These are phyloP conservation scores for Neosalanx taihuensis DNA, from an alignment of 2,797 vertebrate genomes.

Conservation along the genomic window DNA sequence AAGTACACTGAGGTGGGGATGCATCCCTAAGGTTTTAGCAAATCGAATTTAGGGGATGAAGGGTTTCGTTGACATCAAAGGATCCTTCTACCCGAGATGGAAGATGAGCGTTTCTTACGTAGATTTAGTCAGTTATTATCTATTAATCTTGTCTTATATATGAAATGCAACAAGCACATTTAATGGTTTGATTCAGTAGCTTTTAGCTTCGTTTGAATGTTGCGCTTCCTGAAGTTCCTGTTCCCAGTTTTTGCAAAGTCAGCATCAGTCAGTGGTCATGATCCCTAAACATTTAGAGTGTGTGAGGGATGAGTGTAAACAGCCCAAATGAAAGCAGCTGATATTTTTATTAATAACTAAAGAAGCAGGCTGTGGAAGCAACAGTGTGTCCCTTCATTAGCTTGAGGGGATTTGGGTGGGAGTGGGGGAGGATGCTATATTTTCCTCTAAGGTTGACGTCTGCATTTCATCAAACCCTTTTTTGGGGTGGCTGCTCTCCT, in stretches of 20 bases:
- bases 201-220: slow-evolving; percentile 24
- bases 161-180: too few species aligned
- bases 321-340: slow-evolving; percentile 73
- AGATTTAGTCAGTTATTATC: too few species aligned
- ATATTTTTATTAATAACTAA: slow-evolving; percentile 76
- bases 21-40: background rate
- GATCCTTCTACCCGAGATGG: background rate
- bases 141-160: too few species aligned
- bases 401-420: slow-evolving; percentile 56
- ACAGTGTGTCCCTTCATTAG: slow-evolving; percentile 75
- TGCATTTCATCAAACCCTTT: slow-evolving; percentile 74
- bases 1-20: too few species aligned
- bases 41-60: background rate
- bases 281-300: slow-evolving; percentile 71
- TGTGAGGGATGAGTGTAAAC: slow-evolving; percentile 74
- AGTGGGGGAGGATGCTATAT: slow-evolving; percentile 62
- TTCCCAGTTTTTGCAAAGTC: slow-evolving; percentile 60
- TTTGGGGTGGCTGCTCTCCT: slow-evolving; percentile 45
- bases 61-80: background rate
- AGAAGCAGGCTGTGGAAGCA: slow-evolving; percentile 61
- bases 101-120: background rate
- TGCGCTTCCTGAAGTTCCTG: background rate
- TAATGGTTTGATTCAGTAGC: background rate
- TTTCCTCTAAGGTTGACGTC: slow-evolving; percentile 72
- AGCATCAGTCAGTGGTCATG: slow-evolving; percentile 68